These are phyloP conservation scores for Haliaeetus vocifer DNA, from an alignment of 2,797 vertebrate genomes.

Conservation along the genomic window DNA sequence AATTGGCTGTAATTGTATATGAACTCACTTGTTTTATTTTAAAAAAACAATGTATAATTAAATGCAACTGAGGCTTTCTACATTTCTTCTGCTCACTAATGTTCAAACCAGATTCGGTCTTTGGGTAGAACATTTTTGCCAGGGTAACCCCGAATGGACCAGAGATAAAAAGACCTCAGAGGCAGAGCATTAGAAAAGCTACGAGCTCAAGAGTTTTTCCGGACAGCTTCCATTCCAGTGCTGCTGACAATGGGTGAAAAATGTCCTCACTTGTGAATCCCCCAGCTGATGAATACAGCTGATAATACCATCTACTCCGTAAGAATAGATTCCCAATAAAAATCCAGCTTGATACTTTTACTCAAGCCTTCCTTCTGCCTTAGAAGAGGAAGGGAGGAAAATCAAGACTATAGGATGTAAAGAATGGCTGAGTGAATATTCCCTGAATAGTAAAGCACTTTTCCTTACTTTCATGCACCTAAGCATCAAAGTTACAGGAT, in stretches of 20 bases:
- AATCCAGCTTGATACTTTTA: not conserved
- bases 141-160: not conserved
- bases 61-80: conserved; percentile 18
- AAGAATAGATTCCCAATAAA: not conserved
- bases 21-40: conserved; percentile 29
- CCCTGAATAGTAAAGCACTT: not conserved
- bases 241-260: not conserved
- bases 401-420: not conserved
- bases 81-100: not conserved
- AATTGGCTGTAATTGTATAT: conserved; percentile 36
- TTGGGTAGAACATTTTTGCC: not conserved
- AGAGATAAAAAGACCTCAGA: not conserved
- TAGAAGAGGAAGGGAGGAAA: not conserved
- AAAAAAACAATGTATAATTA: conserved; percentile 27
- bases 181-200: not conserved
- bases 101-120: not conserved
- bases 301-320: not conserved
- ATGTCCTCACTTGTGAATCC: not conserved
- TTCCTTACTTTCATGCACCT: not conserved
- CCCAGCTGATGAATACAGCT: not conserved
- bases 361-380: not conserved
- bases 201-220: not conserved
- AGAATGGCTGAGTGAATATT: not conserved
- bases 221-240: not conserved
- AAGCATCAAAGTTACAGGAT: not conserved